A percentile compares a stretch with the other conserved stretches of the same genome.
phyloP scores from a whole-genome alignment of 2,888 invertebrate genomes.

The Scelioninae gen. 1 region DNA sequence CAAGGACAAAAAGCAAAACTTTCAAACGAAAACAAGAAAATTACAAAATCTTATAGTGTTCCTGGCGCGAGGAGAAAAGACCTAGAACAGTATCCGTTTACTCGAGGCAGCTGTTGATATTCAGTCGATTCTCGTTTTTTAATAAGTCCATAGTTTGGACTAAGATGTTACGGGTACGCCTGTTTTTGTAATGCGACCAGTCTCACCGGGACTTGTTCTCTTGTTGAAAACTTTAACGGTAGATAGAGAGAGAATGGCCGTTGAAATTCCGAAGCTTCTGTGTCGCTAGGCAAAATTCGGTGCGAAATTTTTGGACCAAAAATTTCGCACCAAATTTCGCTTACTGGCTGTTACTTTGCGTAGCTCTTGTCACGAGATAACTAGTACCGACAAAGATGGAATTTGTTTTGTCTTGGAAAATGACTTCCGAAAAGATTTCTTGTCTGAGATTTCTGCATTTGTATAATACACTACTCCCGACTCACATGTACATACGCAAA shows the following conservation, averaged over 20 bases:
- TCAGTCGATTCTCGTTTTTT: conserved; percentile 44
- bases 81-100: conserved; percentile 23
- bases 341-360: background rate
- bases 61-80: background rate
- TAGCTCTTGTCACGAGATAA: conserved; percentile 4
- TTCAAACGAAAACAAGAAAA: conserved; percentile 9
- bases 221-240: conserved; percentile 31
- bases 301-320: background rate
- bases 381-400: conserved; percentile 3
- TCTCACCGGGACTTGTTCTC: conserved; percentile 37
- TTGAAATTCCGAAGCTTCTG: conserved; percentile 11
- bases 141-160: conserved; percentile 47
- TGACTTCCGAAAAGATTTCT: too few relatives aligned
- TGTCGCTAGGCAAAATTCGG: background rate
- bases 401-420: background rate
- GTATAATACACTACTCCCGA: conserved; percentile 41
- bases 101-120: conserved; percentile 29
- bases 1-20: background rate
- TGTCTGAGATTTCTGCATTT: conserved; percentile 34
- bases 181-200: conserved; percentile 40
- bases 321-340: background rate
- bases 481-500: conserved; percentile 39
- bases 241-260: conserved; percentile 9
- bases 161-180: conserved; percentile 40
- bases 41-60: conserved; percentile 15